Base-by-base conservation (phyloP, 2,797 vertebrate genomes). In the Adelosebastes latens region DNA sequence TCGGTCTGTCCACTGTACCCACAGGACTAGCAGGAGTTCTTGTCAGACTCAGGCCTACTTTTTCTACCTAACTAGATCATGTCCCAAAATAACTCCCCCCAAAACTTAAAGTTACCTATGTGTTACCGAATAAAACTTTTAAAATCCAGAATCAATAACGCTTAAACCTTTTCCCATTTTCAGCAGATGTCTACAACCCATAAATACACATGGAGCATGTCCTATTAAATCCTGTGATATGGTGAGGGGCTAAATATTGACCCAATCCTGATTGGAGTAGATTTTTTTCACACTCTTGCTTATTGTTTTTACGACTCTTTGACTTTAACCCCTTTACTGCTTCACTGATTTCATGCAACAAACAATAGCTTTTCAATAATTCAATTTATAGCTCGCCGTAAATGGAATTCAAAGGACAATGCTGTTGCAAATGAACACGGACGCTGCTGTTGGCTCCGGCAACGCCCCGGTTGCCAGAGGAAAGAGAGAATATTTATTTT, bases 311-410 rank as follows among this genome's bases (percentile, higher is more conserved):
- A 93, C 89, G 89, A 93, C 88, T 93, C 87, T 88, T 83, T 89
- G 92, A 93, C 94, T 95, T 94, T 92, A 94, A 94, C 90, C 93
- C 92, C 89, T 95, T 95, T 95, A 89, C 90, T 90, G 94, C 94
- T 93, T 90, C 92, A 76, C 92, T 92, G 94, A 90, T 86, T 95
- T 93, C 92, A 91, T 82, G 83, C 91, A 86, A 88, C 91, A 95
- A 92, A 93, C 92, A 95, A 94, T 95, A 87, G 90, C 93, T 95
- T 96, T 93, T 92, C 94, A 94, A 95, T 96, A 94, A 95, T 95
- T 95, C 92, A 94, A 95, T 95, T 95, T 95, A 93, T 91, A 82
- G 91, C 88, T 83, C 6, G 42, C 88, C 86, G 91, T 94, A 93
- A 95, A 95, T 92, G 85, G 85, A 93, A 93, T 93, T 91, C 93